Conservation (phyloP, 2,888 invertebrate genomes). For the Ceriagrion tenellum region DNA sequence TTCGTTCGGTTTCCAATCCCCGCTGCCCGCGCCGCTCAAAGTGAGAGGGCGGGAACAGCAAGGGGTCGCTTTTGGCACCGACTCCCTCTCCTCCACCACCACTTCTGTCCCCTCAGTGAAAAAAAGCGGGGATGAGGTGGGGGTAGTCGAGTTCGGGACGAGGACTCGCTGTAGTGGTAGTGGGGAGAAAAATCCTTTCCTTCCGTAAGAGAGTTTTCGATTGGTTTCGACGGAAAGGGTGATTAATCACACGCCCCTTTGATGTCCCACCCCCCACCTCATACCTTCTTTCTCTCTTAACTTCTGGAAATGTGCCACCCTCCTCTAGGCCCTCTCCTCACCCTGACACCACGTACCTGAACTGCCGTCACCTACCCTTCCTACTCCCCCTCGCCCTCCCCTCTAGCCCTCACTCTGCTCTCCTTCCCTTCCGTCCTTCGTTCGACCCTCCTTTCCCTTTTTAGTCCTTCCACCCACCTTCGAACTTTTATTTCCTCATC, state of each 20-base stretch:
- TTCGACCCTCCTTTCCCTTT: not conserved
- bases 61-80: not conserved
- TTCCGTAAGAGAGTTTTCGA: slow-evolving; percentile 55
- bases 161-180: not conserved
- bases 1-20: not conserved
- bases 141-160: not conserved
- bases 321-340: not conserved
- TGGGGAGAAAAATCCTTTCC: slow-evolving; percentile 18
- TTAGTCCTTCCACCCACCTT: not conserved
- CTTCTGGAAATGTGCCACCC: slow-evolving; percentile 30
- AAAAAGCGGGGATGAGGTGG: not conserved
- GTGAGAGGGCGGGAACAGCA: not conserved
- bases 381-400: no score
- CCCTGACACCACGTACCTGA: slow-evolving; percentile 10
- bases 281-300: not conserved
- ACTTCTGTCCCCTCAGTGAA: not conserved
- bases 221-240: slow-evolving; percentile 51
- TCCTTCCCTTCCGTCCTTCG: not conserved
- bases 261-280: not conserved
- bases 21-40: not conserved
- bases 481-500: not conserved
- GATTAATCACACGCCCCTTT: slow-evolving; percentile 65
- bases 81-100: no score
- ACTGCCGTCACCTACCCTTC: not conserved
- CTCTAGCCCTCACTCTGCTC: no score